Percentiles rank a stretch among this genome's conserved stretches.
Evolutionary conservation across 2,888 invertebrate species (phyloP).

Genomic region (Lagria hirta): DNA sequence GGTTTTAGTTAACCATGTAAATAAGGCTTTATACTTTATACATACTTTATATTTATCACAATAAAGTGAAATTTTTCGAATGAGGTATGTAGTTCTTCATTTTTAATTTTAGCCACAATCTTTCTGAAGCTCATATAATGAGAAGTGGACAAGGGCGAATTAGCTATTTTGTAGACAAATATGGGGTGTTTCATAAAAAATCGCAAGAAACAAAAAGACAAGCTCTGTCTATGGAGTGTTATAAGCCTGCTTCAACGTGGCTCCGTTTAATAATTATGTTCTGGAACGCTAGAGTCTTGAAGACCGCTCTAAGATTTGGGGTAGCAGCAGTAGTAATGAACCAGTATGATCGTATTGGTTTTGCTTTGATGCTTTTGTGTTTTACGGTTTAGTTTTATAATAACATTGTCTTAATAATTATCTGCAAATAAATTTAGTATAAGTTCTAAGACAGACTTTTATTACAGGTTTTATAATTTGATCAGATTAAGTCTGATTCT

Average conservation of each 20-base stretch:
- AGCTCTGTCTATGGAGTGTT: slow-evolving; percentile 1
- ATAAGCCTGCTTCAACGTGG: slow-evolving; percentile 40
- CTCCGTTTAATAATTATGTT: slow-evolving; percentile 47
- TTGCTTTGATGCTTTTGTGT: slow-evolving; percentile 47
- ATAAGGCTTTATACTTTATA: no score
- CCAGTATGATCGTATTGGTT: slow-evolving; percentile 47
- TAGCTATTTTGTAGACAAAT: slow-evolving; percentile 36
- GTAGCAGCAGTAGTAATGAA: slow-evolving; percentile 49
- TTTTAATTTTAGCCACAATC: no score
- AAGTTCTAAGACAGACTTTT: no score
- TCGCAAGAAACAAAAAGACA: slow-evolving; percentile 7
- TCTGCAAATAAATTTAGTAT: no score
- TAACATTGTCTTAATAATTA: background rate
- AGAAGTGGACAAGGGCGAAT: slow-evolving; percentile 31
- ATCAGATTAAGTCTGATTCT: no score
- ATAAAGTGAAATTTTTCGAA: no score
- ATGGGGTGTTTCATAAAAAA: slow-evolving; percentile 35
- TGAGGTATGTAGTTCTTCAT: no score
- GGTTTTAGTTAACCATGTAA: no score
- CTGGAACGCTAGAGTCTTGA: slow-evolving; percentile 48
- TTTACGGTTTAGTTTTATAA: slow-evolving; percentile 33
- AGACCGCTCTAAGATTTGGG: slow-evolving; percentile 47
- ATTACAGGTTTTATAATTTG: no score
- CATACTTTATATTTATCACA: no score
- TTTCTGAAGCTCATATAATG: no score